Conservation (phyloP, 2,888 invertebrate species). For the Amphimallon solstitiale region DNA sequence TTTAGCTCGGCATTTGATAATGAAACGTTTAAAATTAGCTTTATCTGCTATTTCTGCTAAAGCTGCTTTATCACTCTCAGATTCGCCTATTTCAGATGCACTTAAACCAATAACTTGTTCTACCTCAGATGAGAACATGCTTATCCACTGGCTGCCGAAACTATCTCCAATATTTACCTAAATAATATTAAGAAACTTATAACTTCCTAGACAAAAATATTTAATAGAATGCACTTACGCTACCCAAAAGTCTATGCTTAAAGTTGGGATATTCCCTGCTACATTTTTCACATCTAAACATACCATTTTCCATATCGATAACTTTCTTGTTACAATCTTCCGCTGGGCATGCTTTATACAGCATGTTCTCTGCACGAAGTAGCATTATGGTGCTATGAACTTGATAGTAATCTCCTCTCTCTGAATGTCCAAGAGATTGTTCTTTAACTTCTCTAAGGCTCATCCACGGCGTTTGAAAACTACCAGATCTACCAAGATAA, state of each 20-base stretch:
- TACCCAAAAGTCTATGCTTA: conserved; percentile 84
- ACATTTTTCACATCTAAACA: conserved; percentile 96
- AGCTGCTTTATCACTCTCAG: conserved; percentile 73
- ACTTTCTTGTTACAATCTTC: conserved; percentile 96
- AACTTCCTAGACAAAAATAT: not conserved
- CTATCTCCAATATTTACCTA: conserved; percentile 89
- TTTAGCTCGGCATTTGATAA: conserved; percentile 88
- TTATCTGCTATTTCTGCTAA: conserved; percentile 77
- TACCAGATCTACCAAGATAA: conserved; percentile 41
- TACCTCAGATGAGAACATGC: conserved; percentile 87
- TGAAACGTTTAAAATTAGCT: conserved; percentile 80
- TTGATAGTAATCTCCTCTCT: conserved; percentile 85
- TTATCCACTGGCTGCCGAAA: conserved; percentile 89
- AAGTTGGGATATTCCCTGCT: conserved; percentile 83
- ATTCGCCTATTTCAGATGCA: conserved; percentile 81
- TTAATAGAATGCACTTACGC: conserved; percentile 69
- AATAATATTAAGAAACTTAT: too few species aligned
- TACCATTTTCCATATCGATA: conserved; percentile 85
- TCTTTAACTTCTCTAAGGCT: conserved; percentile 79
- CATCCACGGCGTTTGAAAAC: conserved; percentile 71
- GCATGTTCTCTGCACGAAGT: conserved; percentile 82
- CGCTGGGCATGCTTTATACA: conserved; percentile 92
- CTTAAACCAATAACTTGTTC: conserved; percentile 78
- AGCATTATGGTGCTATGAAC: conserved; percentile 82
- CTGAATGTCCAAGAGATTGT: conserved; percentile 76